A percentile compares a stretch with the other conserved stretches of the same genome.
phyloP scores from a whole-genome alignment of 2,113 vertebrate species.

The Romanogobio albipinnatus region DNA sequence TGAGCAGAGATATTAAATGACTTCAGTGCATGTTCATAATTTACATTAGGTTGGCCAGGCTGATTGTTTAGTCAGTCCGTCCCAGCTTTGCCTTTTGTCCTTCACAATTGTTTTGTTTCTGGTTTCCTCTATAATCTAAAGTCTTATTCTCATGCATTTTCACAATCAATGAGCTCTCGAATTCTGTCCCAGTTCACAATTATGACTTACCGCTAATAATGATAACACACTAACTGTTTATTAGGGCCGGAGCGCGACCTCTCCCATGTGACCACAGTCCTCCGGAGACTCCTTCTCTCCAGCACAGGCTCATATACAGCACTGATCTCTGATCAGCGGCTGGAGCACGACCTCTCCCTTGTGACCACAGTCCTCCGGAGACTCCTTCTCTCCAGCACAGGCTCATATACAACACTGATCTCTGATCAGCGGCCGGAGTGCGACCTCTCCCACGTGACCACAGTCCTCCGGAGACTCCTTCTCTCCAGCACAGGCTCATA shows the following conservation, averaged over 20 bases:
- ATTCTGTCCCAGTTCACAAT: neutral
- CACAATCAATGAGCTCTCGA: neutral
- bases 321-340: constrained; percentile 56
- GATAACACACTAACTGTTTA: neutral
- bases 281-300: neutral
- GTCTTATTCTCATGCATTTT: neutral
- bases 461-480: too few species aligned
- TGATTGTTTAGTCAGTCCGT: too few species aligned
- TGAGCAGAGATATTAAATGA: too few species aligned
- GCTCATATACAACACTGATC: too few species aligned
- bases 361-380: constrained; percentile 45
- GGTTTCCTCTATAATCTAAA: neutral
- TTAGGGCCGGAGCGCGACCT: too few species aligned
- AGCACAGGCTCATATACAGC: constrained; percentile 19
- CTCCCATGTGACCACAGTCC: too few species aligned
- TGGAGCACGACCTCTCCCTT: constrained; percentile 66
- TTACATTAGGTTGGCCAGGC: too few species aligned
- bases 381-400: neutral
- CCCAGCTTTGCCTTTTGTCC: too few species aligned
- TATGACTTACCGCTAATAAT: neutral
- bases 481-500: too few species aligned
- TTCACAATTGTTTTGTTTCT: neutral
- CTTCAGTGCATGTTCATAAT: too few species aligned
- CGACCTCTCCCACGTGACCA: too few species aligned
- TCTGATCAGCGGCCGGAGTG: too few species aligned